phyloP scores from a whole-genome alignment of 2,888 invertebrate species.

The Allacma fusca region DNA sequence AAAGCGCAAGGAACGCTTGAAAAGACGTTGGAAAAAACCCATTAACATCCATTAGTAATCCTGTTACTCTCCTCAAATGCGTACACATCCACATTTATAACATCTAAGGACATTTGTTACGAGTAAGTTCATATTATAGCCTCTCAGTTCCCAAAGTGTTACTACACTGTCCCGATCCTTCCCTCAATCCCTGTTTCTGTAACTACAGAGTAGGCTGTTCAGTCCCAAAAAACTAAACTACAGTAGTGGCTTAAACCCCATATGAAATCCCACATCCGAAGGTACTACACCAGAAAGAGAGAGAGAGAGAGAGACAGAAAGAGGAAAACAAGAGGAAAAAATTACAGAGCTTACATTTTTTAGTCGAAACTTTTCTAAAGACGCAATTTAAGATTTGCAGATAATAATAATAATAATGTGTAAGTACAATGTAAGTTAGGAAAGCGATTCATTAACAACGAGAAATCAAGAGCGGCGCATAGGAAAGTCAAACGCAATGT shows the following conservation, averaged over 20 bases:
- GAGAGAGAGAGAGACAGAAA: too few species aligned
- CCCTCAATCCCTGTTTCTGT: too few species aligned
- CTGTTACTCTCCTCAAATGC: background rate
- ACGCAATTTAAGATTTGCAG: conserved; percentile 33
- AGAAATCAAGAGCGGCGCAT: conserved; percentile 9
- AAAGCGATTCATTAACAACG: conserved; percentile 37
- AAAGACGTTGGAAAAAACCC: background rate
- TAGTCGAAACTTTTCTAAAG: conserved; percentile 5
- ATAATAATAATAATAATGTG: conserved; percentile 34
- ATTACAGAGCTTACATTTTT: background rate
- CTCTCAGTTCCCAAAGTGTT: background rate
- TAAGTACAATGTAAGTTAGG: conserved; percentile 31
- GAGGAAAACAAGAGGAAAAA: background rate
- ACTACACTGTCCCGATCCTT: background rate
- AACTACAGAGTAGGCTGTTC: too few species aligned
- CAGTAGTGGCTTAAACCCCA: too few species aligned
- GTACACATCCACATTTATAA: background rate
- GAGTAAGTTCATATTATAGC: conserved; percentile 4
- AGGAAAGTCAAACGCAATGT: conserved; percentile 38
- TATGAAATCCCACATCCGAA: too few species aligned
- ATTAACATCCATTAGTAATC: conserved; percentile 16
- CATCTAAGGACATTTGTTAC: conserved; percentile 13
- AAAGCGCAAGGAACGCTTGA: background rate
- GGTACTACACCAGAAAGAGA: too few species aligned
- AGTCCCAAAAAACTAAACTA: too few species aligned